A percentile compares a stretch with the other conserved stretches of the same genome.
Evolutionary conservation across 2,888 invertebrate genomes (phyloP).

Genomic region (Meganola albula): DNA sequence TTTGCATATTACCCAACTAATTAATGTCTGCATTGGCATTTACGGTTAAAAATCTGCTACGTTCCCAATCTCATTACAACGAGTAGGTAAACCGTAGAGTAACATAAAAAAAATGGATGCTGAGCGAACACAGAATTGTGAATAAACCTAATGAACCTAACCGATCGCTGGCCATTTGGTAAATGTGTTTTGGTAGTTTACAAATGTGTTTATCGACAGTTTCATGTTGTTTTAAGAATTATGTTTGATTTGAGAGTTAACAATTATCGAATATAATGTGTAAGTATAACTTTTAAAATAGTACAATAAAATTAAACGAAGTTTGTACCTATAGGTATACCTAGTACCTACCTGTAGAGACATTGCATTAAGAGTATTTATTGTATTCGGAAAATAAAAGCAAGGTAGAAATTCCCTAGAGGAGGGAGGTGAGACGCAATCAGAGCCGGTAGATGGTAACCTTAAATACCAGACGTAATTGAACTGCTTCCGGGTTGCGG

Average conservation of each 20-base stretch:
- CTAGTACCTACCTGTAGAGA: slow-evolving; percentile 42
- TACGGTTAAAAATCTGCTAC: no score
- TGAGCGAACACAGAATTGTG: slow-evolving; percentile 1
- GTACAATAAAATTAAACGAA: slow-evolving; percentile 11
- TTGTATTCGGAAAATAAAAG: slow-evolving; percentile 75
- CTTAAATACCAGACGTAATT: slow-evolving; percentile 77
- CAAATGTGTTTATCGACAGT: slow-evolving; percentile 15
- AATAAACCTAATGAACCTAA: slow-evolving; percentile 14
- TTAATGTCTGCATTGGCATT: no score
- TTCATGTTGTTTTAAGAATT: slow-evolving; percentile 13
- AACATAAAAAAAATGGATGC: slow-evolving; percentile 8
- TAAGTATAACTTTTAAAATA: no score
- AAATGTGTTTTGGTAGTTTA: slow-evolving; percentile 7
- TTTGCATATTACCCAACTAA: no score
- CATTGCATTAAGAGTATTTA: slow-evolving; percentile 58
- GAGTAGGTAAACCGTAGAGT: slow-evolving; percentile 5
- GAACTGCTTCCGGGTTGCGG: slow-evolving; percentile 68
- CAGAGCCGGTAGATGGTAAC: slow-evolving; percentile 68
- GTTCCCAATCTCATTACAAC: no score
- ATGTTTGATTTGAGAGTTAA: slow-evolving; percentile 2
- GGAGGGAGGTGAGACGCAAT: slow-evolving; percentile 57
- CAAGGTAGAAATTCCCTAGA: slow-evolving; percentile 55
- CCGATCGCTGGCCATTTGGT: slow-evolving; percentile 10
- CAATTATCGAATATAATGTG: slow-evolving; percentile 1
- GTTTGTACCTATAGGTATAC: slow-evolving; percentile 27